Evolutionary conservation across 2,888 invertebrate species (phyloP), one percentile per base, ranked within the genome.

Genomic region (Ellobium chinense): DNA sequence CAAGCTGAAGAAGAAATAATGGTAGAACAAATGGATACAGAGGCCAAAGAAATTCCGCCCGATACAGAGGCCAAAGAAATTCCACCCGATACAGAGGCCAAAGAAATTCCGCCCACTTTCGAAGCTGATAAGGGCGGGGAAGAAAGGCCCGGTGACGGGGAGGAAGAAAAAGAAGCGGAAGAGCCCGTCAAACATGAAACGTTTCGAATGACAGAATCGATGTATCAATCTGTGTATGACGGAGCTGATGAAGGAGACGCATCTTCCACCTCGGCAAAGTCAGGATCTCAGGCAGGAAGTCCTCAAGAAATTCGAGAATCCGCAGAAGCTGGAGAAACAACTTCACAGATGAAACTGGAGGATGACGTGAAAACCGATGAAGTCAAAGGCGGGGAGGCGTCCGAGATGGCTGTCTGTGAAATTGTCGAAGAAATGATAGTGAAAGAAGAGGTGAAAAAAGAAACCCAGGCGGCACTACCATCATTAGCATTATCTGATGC

Each of bases 1-100:
- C 34, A 56, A 1, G 37, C 56, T 73, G 73, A 73, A 27, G 72
- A 58, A 9, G 73, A 60, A 27, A 60, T 58, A 21, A 7, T 73
- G 36, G 12, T 60, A n/a, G 56, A 37, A 37, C 58, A 58, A 34
- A 34, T 21, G 46, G 60, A 29, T 9, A 36, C 1, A 72, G n/a
- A 34, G 24, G 39, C n/a, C 21, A 27, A 46, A 18, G 46, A 46
- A 27, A 12, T 34, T 46, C 46, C 46, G 2, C 29, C 37, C 24
- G 12, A 24, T 54, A 24, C n/a, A 21, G 29, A 54, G 7, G 4
- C 46, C 1, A 21, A 70, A 34, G 31, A 2, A 31, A n/a, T 31
- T 54, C 9, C 5, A 3, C 18, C 21, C 4, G 24, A 36, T 56
- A 36, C 36, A 60, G 27, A n/a, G n/a, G n/a, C n/a, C n/a, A n/a